Evolutionary conservation across 2,888 invertebrate species (phyloP), one percentile per base, ranked within the genome.

Genomic region (Drosophila pseudotalamancana): DNA sequence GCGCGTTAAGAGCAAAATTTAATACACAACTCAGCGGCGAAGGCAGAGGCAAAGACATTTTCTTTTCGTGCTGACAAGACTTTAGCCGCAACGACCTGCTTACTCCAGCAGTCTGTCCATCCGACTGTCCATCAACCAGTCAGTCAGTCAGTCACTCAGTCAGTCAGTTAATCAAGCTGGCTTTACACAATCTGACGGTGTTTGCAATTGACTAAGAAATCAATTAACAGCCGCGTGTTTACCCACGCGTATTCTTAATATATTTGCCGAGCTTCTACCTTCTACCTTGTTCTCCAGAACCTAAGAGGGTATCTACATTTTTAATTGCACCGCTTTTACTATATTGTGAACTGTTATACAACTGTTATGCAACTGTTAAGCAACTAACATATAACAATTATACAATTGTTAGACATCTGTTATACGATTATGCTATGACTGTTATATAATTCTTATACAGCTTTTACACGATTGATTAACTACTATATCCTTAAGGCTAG

Each of bases 1-100:
- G 48, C 62, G 43, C 75, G 68, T 76, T 59, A 55, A 48, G 49
- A 67, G 57, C 61, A 48, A 48, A 67, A 74, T 74, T 77, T 64
- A 69, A 72, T 77, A 54, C 43, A 69, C 61, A 70, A 43, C 18
- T 35, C 51, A 29, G 27, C 25, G 23, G 53, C 37, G n/a, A 50
- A 42, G 29, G 25, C 37, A 42, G n/a, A n/a, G n/a, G n/a, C n/a
- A 62, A 55, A 56, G 51, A 51, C 48, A 56, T 32, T 18, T 31
- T 40, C 40, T 23, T 12, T 8, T 4, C 37, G 31, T 14, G 61
- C 35, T 56, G 59, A 31, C 56, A 56, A 56, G 63, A 25, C 43
- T 55, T 66, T 64, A 64, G 53, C 60, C 72, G 50, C 69, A 75
- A 56, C 40, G 37, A 19, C 51, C 18, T 35, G 45, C 23, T 5